Conservation (phyloP, 2,888 invertebrate species). For the Hypolimnas misippus region DNA sequence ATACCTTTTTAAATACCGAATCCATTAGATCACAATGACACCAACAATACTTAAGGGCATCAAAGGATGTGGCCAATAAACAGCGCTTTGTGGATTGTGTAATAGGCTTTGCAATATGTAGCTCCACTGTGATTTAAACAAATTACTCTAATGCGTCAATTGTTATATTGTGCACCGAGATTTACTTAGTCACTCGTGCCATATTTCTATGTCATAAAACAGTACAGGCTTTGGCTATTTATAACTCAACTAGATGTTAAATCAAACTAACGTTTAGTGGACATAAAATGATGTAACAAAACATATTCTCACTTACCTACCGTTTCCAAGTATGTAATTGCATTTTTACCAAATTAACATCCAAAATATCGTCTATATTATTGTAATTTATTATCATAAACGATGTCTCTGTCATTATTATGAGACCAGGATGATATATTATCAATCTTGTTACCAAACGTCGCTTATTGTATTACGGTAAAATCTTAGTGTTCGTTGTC, state of each 20-base stretch:
- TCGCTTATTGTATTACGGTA: conserved; percentile 14
- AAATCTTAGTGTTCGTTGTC: conserved; percentile 27
- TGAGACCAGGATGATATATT: background rate
- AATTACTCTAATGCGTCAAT: background rate
- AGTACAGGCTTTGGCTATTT: background rate
- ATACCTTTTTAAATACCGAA: too few relatives aligned
- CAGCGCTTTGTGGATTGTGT: conserved; percentile 21
- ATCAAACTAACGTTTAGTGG: background rate
- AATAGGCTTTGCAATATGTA: conserved; percentile 7
- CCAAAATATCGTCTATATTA: background rate
- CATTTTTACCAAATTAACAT: background rate
- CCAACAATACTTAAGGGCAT: conserved; percentile 13
- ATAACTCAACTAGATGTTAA: background rate
- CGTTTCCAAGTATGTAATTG: too few relatives aligned
- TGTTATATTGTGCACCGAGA: conserved; percentile 1
- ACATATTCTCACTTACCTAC: too few relatives aligned
- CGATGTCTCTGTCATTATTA: background rate
- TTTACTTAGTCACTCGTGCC: background rate
- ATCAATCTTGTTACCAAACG: conserved; percentile 5
- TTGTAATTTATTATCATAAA: background rate
- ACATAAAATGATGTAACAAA: too few relatives aligned
- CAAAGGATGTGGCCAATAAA: conserved; percentile 34
- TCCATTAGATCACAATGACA: too few relatives aligned
- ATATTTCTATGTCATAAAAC: background rate
- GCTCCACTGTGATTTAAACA: background rate